Base-by-base conservation (phyloP, 2,797 vertebrate genomes). In the Betta splendens region DNA sequence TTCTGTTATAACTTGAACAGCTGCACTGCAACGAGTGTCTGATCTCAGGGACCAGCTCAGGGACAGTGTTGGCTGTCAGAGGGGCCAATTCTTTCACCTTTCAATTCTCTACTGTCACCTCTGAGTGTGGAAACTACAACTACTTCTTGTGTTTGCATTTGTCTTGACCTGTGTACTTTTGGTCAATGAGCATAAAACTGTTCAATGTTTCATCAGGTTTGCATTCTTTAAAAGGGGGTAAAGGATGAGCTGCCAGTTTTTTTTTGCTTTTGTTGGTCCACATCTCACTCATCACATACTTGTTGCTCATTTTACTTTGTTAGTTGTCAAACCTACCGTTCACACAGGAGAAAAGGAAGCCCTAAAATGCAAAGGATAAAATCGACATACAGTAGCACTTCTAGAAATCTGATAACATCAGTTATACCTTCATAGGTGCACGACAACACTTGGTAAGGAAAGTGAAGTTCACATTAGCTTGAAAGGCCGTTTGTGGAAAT, bases 61-160 rank as follows among this genome's bases (percentile, higher is more conserved):
- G n/a, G n/a, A n/a, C 55, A 11, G 69, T 53, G 3, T 32, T 35
- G 40, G 22, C 57, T 69, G 74, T 74, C 64, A 69, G 46, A 42
- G 53, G 66, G 54, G 50, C 64, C 32, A 56, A 55, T 37, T 12
- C 22, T 56, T 38, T 54, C 45, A 32, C 49, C 64, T 56, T 51
- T 11, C 11, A 12, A 53, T 51, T 35, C 29, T 54, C 54, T 7
- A 31, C 61, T 60, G 49, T 61, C 68, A 69, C 35, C n/a, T 55
- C 12, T 18, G 15, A 22, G 8, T 37, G 45, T 16, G 29, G 36
- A 53, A 51, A 62, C 21, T 21, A 0, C 6, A 69, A 56, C 33
- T n/a, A 9, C 39, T 40, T 23, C 47, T 4, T 40, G 23, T 29
- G 6, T 49, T 42, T 35, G 1, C 22, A 25, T 29, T 16, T 53